Percentiles rank a stretch among this genome's conserved stretches.
These are phyloP conservation scores for Nanorana parkeri DNA, from an alignment of 2,113 vertebrate genomes.

Conservation along the genomic window DNA sequence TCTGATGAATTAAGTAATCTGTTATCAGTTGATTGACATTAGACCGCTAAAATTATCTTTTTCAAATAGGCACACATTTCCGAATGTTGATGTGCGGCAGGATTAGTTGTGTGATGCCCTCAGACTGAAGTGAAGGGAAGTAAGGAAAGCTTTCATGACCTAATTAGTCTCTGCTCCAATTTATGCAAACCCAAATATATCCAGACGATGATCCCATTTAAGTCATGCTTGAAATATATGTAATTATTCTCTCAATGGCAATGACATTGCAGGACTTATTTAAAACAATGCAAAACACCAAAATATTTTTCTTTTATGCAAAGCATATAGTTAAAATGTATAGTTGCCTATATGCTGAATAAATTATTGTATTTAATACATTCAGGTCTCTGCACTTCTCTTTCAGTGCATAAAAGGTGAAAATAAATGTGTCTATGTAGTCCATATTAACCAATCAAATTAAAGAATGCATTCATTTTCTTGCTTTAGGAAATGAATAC, in stretches of 20 bases:
- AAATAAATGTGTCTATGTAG: no score
- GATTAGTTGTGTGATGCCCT: conserved; percentile 4
- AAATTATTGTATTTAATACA: no score
- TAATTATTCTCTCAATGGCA: conserved; percentile 8
- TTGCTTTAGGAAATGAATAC: no score
- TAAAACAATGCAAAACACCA: not conserved
- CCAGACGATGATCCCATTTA: conserved; percentile 17
- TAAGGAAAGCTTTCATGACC: conserved; percentile 45
- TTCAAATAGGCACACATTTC: not conserved
- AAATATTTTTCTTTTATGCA: not conserved
- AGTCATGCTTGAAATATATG: conserved; percentile 57
- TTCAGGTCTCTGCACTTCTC: no score
- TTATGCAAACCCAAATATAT: conserved; percentile 60
- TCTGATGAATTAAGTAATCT: not conserved
- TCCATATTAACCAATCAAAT: no score
- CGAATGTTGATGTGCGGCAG: conserved; percentile 4
- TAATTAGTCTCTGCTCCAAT: conserved; percentile 59
- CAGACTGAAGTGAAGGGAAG: not conserved
- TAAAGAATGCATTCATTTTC: no score
- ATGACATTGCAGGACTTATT: not conserved
- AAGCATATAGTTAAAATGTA: not conserved
- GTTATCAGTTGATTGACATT: not conserved
- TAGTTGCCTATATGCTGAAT: no score
- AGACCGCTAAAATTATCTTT: not conserved
- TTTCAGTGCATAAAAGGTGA: no score